Evolutionary conservation across 2,113 vertebrate species (phyloP), one percentile per base, ranked within the genome.

Genomic region (Terrapene triunguis): DNA sequence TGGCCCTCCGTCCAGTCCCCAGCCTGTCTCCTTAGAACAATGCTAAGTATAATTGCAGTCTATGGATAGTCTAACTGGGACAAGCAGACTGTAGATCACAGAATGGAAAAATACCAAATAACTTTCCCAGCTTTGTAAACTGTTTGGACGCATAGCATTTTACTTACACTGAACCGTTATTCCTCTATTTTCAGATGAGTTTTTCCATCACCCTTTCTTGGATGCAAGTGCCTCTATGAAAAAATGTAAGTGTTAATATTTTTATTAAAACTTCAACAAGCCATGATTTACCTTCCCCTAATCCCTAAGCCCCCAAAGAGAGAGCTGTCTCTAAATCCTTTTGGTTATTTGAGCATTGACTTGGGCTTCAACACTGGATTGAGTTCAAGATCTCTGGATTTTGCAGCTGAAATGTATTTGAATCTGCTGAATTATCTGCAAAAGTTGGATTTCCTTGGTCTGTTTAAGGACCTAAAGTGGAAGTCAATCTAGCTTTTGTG

Each of bases 151-250:
- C 79, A 59, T 48, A 47, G 82, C 80, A 3, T 24, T 50, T 96
- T 94, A 87, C 42, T 91, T 93, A 83, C 88, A 91, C n/a, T 91
- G 92, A 96, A 12, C 92, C 35, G 19, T 51, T 93, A 82, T 54
- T 93, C 50, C 48, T 96, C 38, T 4, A 62, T n/a, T 32, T 90
- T 16, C 98, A 99, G 99, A 99, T 95, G 99, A 99, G 82, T 99
- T 99, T 98, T 99, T 99, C 97, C 98, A 98, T 79, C 99, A 99
- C 97, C 99, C 99, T 0, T 99, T 99, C 97, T 94, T 99, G 69
- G 99, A 99, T 57, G 98, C 98, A 59, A 99, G 98, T 93, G 97
- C 98, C 81, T 97, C 98, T 21, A 95, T 99, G 98, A 99, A 99
- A 98, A 99, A 99, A 98, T 99, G 99, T 99, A 98, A 96, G 99